These are phyloP conservation scores for Azemiops feae DNA, from an alignment of 2,113 vertebrate genomes.

Conservation along the genomic window DNA sequence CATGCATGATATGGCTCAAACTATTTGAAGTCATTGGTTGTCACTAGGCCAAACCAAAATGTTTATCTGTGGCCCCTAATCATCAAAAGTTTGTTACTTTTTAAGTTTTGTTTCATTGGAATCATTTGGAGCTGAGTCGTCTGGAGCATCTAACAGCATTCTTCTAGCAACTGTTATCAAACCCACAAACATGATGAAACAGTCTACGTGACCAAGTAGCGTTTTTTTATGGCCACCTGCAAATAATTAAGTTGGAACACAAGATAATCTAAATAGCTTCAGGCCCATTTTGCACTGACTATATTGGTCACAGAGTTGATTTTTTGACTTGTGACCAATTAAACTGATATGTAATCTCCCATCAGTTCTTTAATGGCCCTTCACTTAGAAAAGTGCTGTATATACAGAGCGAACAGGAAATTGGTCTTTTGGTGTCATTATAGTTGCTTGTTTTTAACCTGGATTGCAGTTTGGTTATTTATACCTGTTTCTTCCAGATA, in stretches of 20 bases:
- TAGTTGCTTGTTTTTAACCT: not conserved
- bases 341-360: slow-evolving; percentile 1
- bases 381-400: not conserved
- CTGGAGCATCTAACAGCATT: not conserved
- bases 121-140: slow-evolving; percentile 11
- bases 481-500: slow-evolving; percentile 12
- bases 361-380: not conserved
- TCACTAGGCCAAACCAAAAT: not conserved
- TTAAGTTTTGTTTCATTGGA: slow-evolving; percentile 13
- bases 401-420: rapidly evolving
- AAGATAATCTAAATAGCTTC: slow-evolving; percentile 2
- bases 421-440: not conserved
- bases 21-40: not conserved
- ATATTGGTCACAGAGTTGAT: not conserved
- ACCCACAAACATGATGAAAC: slow-evolving; percentile 5
- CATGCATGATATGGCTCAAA: not conserved
- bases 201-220: not conserved
- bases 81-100: not conserved
- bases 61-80: not conserved
- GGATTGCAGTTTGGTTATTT: not conserved
- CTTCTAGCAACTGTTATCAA: not conserved
- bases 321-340: slow-evolving; percentile 1
- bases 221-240: not conserved
- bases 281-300: not conserved
- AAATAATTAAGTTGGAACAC: slow-evolving; percentile 17